Base-by-base conservation (phyloP, 2,888 invertebrate species). In the Hirtodrosophila trivittata region DNA sequence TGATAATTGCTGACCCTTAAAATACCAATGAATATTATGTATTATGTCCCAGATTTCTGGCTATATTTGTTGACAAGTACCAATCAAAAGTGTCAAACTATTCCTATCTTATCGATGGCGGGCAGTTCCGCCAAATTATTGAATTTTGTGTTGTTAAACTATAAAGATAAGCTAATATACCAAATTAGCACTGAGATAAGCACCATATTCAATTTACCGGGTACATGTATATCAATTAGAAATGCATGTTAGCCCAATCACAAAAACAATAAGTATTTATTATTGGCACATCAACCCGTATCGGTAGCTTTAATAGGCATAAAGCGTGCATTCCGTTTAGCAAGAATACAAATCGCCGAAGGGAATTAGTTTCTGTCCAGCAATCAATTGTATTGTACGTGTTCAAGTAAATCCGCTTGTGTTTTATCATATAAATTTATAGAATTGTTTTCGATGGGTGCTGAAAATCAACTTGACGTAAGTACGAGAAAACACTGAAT, bases 211-310 rank as follows among this genome's bases (percentile, higher is more conserved):
- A 57, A 55, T 64, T 59, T 43, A 28, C 28, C 38, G 42, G 32
- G 18, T 28, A 14, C 30, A 28, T 32, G 37, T 58, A 25, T 45
- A 26, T 63, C 14, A 57, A 67, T 68, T 45, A 37, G 16, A 32
- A 74, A 51, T 71, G 75, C 71, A 69, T 42, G 50, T 42, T 25
- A 42, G 10, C 9, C 28, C 25, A 52, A 54, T 45, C 52, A 30
- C 39, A 43, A 13, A 16, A 38, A 25, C 2, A 18, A 66, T 12
- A 54, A 37, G 13, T 16, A 13, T 66, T 71, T 64, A 75, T 82
- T 66, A 62, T 62, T 62, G 71, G 74, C 60, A 63, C 70, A 77
- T 68, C 51, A 75, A 55, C 50, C 28, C 45, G 37, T 51, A 51
- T 52, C 55, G 28, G 49, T 41, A 21, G 28, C 16, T 33, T 39